Conservation (phyloP, 2,113 vertebrate species). For the Psettodes erumei region DNA sequence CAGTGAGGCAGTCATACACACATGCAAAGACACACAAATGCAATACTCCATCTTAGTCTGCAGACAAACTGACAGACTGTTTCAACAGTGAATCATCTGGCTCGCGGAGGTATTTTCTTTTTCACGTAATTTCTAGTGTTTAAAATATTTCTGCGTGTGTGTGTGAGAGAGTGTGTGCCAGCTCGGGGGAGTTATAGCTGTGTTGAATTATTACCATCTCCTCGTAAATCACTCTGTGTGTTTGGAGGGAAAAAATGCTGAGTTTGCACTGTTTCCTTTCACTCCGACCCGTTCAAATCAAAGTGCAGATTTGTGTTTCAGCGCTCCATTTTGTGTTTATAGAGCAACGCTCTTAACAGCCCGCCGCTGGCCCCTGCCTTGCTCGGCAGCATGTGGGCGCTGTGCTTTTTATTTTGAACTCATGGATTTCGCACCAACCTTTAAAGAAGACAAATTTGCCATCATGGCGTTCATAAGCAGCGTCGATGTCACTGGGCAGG, state of each 20-base stretch:
- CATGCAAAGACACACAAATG: slow-evolving; percentile 18
- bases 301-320: slow-evolving; percentile 21
- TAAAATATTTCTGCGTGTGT: slow-evolving; percentile 16
- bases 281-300: slow-evolving; percentile 39
- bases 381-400: background rate
- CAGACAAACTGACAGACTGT: slow-evolving; percentile 18
- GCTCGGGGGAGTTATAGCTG: slow-evolving; percentile 15
- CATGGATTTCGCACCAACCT: slow-evolving; percentile 71
- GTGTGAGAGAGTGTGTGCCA: slow-evolving; percentile 9
- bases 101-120: slow-evolving; percentile 15
- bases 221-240: slow-evolving; percentile 28
- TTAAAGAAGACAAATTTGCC: slow-evolving; percentile 97
- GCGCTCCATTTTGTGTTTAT: slow-evolving; percentile 12
- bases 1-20: background rate
- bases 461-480: slow-evolving; percentile 94
- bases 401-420: background rate
- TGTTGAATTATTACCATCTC: slow-evolving; percentile 45
- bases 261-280: slow-evolving; percentile 37
- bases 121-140: slow-evolving; percentile 13
- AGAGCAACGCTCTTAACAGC: background rate
- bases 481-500: slow-evolving; percentile 90
- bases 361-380: background rate
- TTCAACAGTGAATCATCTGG: slow-evolving; percentile 48
- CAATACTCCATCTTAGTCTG: background rate
- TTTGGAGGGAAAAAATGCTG: slow-evolving; percentile 16